Evolutionary conservation across 1,140 invertebrate genomes (phyloP).

Genomic region (Tachypleus tridentatus): DNA sequence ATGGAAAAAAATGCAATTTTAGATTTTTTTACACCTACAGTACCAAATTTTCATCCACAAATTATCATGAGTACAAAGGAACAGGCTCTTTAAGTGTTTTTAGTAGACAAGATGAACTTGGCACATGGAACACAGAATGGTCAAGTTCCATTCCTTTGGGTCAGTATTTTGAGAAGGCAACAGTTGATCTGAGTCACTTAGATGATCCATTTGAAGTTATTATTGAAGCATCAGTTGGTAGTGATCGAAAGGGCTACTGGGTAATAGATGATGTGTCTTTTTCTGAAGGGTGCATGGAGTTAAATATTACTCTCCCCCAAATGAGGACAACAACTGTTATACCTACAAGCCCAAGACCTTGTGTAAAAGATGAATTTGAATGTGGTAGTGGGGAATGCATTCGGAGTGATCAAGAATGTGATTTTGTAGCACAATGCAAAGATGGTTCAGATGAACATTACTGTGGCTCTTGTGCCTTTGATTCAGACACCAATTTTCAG

Average conservation of each 20-base stretch:
- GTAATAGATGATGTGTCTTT: slow-evolving; percentile 35
- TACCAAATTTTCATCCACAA: slow-evolving; percentile 8
- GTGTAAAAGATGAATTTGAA: slow-evolving; percentile 47
- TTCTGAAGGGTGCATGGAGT: slow-evolving; percentile 27
- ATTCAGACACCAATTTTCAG: slow-evolving; percentile 8
- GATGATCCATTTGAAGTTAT: slow-evolving; percentile 24
- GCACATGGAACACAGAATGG: slow-evolving; percentile 10
- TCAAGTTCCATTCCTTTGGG: slow-evolving; percentile 6
- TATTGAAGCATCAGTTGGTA: slow-evolving; percentile 29
- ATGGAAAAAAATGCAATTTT: slow-evolving; percentile 11
- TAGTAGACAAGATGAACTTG: slow-evolving; percentile 10
- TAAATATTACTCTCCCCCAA: slow-evolving; percentile 13
- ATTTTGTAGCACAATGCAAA: slow-evolving; percentile 19
- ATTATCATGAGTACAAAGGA: slow-evolving; percentile 14
- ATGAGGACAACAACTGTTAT: slow-evolving; percentile 5
- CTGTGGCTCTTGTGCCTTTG: slow-evolving; percentile 18
- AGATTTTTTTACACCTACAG: slow-evolving; percentile 21
- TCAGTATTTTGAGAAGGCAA: slow-evolving; percentile 19
- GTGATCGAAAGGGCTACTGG: slow-evolving; percentile 29
- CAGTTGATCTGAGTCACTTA: slow-evolving; percentile 6
- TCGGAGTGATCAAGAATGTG: slow-evolving; percentile 11
- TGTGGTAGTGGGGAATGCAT: slow-evolving; percentile 72
- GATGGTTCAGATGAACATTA: slow-evolving; percentile 19
- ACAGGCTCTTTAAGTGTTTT: slow-evolving; percentile 16
- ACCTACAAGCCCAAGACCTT: slow-evolving; percentile 1